Conservation (phyloP, 2,888 invertebrate genomes). For the Aspidiotus destructor region DNA sequence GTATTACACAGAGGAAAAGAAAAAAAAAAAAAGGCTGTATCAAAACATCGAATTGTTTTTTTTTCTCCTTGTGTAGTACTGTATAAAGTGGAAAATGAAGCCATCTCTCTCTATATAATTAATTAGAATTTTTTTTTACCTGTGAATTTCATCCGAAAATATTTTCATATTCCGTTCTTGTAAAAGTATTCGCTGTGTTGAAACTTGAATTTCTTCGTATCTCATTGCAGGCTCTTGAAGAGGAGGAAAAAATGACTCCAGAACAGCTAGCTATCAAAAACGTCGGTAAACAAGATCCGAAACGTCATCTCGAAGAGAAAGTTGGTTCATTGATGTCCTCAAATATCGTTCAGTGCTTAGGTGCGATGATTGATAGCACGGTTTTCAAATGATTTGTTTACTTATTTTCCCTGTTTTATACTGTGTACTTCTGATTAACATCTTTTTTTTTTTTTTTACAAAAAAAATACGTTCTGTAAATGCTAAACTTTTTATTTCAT, state of each 20-base stretch:
- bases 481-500: too few species aligned
- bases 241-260: slow-evolving; percentile 98
- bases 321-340: slow-evolving; percentile 93
- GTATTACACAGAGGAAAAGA: too few species aligned
- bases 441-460: not conserved
- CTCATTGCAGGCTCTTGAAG: slow-evolving; percentile 69
- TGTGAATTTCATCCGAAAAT: too few species aligned
- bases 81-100: too few species aligned
- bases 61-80: too few species aligned
- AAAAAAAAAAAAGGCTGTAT: too few species aligned
- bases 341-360: slow-evolving; percentile 95
- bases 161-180: too few species aligned
- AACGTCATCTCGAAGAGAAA: slow-evolving; percentile 97
- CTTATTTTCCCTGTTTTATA: not conserved
- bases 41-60: too few species aligned
- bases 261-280: slow-evolving; percentile 99
- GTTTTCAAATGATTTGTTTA: slow-evolving; percentile 64
- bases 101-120: too few species aligned
- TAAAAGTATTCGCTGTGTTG: too few species aligned
- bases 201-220: not conserved
- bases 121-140: too few species aligned
- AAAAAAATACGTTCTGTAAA: not conserved
- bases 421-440: not conserved
- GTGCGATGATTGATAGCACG: slow-evolving; percentile 89
- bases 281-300: slow-evolving; percentile 98